phyloP scores from a whole-genome alignment of 1,140 invertebrate species.

The Temnothorax nylanderi region DNA sequence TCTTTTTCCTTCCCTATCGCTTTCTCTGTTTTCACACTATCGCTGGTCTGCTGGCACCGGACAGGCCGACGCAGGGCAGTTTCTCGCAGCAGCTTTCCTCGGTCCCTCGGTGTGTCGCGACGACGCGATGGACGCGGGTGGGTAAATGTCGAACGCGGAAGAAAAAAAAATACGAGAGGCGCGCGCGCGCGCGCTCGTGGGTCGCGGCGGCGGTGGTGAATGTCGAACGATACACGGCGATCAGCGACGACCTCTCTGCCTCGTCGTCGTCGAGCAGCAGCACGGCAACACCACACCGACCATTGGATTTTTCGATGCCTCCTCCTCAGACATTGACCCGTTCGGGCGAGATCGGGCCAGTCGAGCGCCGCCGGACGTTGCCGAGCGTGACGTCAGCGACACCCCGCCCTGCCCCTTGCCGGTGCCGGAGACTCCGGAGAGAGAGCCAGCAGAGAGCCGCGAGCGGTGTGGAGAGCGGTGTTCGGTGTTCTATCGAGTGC shows the following conservation, averaged over 20 bases:
- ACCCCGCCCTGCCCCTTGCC: conserved; percentile 69
- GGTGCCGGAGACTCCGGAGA: not conserved
- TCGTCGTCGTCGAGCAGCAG: conserved; percentile 53
- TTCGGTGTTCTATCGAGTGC: not conserved
- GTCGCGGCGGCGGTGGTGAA: not conserved
- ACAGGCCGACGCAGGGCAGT: conserved; percentile 40
- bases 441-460: no score
- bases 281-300: conserved; percentile 86
- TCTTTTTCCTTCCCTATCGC: conserved; percentile 41
- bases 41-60: conserved; percentile 58
- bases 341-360: conserved; percentile 86
- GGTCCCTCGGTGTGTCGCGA: conserved; percentile 36
- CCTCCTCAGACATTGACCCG: conserved; percentile 89
- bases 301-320: conserved; percentile 88
- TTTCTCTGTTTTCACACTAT: conserved; percentile 45
- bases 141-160: not conserved
- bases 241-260: conserved; percentile 69
- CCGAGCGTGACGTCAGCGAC: conserved; percentile 86
- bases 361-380: conserved; percentile 86
- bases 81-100: conserved; percentile 46
- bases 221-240: conserved; percentile 56
- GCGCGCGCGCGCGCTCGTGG: conserved; percentile 34
- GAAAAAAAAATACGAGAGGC: not conserved
- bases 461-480: no score
- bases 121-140: conserved; percentile 54